These are phyloP conservation scores for Ophraella communa DNA, from an alignment of 2,888 invertebrate genomes.

Conservation along the genomic window DNA sequence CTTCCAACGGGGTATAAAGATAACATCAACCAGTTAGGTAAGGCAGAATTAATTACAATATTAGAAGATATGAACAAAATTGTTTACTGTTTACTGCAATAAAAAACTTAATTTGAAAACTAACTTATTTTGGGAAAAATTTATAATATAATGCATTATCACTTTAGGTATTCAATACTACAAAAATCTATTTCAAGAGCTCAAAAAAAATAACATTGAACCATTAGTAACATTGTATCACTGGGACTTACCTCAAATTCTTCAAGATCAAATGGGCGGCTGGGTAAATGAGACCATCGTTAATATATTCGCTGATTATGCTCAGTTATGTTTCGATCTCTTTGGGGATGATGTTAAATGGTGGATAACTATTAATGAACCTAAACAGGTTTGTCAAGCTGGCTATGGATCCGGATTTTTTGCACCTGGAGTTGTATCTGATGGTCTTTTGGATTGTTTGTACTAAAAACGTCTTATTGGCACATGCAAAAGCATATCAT, in stretches of 20 bases:
- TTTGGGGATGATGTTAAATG: conserved; percentile 61
- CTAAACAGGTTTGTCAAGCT: conserved; percentile 48
- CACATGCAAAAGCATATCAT: conserved; percentile 70
- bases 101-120: too few relatives aligned
- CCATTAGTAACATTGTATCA: conserved; percentile 35
- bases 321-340: conserved; percentile 56
- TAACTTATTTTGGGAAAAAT: too few relatives aligned
- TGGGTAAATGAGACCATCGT: conserved; percentile 68
- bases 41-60: too few relatives aligned
- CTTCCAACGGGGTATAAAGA: conserved; percentile 66
- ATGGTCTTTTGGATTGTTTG: conserved; percentile 69
- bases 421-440: too few relatives aligned
- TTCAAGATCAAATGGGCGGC: conserved; percentile 63
- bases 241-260: conserved; percentile 36
- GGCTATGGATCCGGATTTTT: conserved; percentile 56
- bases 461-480: conserved; percentile 67
- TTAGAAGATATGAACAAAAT: too few relatives aligned
- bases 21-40: conserved; percentile 60
- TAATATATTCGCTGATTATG: conserved; percentile 72
- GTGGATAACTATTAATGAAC: conserved; percentile 67
- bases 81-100: too few relatives aligned
- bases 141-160: background rate
- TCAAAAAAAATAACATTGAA: conserved; percentile 21
- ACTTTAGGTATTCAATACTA: conserved; percentile 36
- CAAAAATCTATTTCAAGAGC: conserved; percentile 31